Conservation (phyloP, 2,888 invertebrate genomes). For the Plagiodera versicolora region DNA sequence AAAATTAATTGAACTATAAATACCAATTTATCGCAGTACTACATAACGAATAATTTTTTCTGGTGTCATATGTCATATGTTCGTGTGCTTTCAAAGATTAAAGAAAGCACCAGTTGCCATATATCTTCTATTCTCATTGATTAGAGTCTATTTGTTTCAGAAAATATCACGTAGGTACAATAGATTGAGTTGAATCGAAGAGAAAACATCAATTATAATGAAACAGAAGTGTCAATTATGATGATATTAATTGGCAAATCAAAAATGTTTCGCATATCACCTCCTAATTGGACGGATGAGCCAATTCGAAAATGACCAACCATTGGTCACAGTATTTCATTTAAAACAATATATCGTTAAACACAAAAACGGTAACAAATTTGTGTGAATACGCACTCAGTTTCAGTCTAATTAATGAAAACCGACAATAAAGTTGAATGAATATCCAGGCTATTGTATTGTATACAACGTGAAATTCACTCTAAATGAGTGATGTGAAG, state of each 20-base stretch:
- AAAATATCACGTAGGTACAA: no score
- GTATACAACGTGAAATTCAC: slow-evolving; percentile 13
- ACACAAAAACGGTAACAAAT: slow-evolving; percentile 43
- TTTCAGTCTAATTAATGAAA: slow-evolving; percentile 34
- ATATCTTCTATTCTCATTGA: no score
- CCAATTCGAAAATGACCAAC: slow-evolving; percentile 19
- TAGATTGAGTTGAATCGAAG: no score
- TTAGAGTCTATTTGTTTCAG: no score
- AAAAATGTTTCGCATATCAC: slow-evolving; percentile 1
- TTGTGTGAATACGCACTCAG: slow-evolving; percentile 36
- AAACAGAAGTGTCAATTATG: background rate
- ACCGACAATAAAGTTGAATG: slow-evolving; percentile 25
- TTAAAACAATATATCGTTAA: slow-evolving; percentile 43
- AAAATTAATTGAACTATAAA: no score
- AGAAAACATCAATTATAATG: no score
- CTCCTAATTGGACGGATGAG: background rate
- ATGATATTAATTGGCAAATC: background rate
- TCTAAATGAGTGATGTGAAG: slow-evolving; percentile 34
- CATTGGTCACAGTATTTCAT: slow-evolving; percentile 22
- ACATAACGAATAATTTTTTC: no score
- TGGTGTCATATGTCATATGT: no score
- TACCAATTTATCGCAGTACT: no score
- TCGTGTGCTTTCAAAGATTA: no score
- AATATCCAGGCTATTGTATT: slow-evolving; percentile 20
- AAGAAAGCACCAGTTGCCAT: no score